Conservation (phyloP, 2,113 vertebrate species). For the Ageneiosus marmoratus region DNA sequence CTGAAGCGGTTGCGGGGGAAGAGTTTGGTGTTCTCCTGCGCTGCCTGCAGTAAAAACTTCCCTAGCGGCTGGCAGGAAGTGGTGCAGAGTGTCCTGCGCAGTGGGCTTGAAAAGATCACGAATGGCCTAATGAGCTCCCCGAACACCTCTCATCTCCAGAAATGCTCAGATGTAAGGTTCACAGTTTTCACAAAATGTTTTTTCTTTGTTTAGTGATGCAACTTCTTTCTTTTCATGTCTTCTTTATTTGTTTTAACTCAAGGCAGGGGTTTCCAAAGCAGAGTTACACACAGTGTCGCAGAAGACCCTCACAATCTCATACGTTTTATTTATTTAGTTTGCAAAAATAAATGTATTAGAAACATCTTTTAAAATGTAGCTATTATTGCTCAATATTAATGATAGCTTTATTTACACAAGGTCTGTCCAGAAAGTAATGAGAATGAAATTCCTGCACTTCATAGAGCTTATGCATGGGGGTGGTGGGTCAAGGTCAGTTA, state of each 20-base stretch:
- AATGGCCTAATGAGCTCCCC: constrained; percentile 69
- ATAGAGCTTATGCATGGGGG: no score
- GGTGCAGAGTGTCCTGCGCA: constrained; percentile 71
- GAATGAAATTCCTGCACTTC: no score
- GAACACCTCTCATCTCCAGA: constrained; percentile 67
- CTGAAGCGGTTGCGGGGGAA: constrained; percentile 73
- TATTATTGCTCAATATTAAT: no score
- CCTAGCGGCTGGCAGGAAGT: constrained; percentile 74
- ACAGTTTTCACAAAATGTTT: no score
- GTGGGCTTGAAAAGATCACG: constrained; percentile 76
- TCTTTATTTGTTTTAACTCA: neutral
- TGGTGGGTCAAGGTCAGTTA: no score
- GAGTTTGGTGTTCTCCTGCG: constrained; percentile 77
- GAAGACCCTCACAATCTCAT: neutral
- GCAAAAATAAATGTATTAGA: neutral
- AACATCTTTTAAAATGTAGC: no score
- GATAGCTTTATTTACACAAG: no score
- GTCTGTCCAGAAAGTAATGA: no score
- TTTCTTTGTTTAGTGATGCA: neutral
- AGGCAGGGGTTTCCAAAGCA: neutral
- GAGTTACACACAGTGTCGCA: neutral
- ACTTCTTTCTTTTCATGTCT: neutral
- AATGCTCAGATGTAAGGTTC: constrained; percentile 72
- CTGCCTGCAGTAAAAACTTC: constrained; percentile 72
- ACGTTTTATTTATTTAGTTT: neutral